Conservation (phyloP, 2,888 invertebrate species). For the Leptinotarsa peninsularis region DNA sequence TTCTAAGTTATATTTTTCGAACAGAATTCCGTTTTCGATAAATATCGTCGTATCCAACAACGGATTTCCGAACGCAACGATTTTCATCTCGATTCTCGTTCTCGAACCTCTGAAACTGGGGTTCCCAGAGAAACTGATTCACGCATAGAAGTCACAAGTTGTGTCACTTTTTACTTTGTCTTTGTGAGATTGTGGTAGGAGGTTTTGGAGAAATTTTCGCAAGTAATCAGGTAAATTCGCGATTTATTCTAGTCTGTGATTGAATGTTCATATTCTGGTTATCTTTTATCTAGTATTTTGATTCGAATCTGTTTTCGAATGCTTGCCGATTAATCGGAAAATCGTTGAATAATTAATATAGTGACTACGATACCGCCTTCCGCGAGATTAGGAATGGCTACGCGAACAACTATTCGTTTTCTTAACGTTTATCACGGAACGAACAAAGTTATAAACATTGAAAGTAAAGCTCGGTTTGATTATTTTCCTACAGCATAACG, state of each 20-base stretch:
- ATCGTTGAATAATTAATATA: neutral
- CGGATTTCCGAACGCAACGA: constrained; percentile 66
- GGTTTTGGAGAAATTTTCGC: neutral
- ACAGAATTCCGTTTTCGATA: constrained; percentile 54
- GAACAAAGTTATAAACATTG: too few species aligned
- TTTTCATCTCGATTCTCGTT: constrained; percentile 7
- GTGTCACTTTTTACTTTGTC: constrained; percentile 1
- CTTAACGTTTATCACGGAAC: too few species aligned
- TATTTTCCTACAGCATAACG: too few species aligned
- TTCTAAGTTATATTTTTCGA: constrained; percentile 62
- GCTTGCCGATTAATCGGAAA: neutral
- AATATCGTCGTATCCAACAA: constrained; percentile 63
- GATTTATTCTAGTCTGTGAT: neutral
- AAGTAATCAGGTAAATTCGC: neutral
- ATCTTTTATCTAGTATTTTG: neutral
- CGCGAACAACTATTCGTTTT: neutral
- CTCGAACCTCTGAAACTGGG: neutral
- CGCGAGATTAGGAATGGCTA: neutral
- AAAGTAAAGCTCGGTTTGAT: too few species aligned
- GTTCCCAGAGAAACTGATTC: neutral
- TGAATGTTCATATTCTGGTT: neutral
- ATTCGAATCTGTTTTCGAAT: too few species aligned
- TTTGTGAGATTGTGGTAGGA: neutral
- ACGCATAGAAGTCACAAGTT: neutral
- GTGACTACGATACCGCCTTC: neutral